Base-by-base conservation (phyloP, 2,113 vertebrate species). In the Arizona elegans region DNA sequence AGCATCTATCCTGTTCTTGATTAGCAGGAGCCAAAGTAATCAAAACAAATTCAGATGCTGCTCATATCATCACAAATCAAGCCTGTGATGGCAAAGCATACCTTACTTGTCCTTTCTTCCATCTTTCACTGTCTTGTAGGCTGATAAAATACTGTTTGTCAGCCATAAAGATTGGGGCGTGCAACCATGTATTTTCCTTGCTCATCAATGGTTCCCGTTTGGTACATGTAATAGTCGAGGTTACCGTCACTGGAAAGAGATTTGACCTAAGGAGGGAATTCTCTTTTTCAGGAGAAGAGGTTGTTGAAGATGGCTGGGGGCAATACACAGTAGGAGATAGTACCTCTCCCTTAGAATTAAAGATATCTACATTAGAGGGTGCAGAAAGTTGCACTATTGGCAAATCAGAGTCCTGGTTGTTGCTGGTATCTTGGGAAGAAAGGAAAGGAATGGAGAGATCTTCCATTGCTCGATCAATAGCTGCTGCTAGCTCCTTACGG, bases 401-500 rank as follows among this genome's bases (percentile, higher is more conserved):
- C 52, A 8, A 50, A 86, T 94, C 96, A 52, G 5, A 59, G 56
- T 92, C 81, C 81, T 2, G 92, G n/a, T 38, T 55, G 50, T 70
- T 94, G 0, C 91, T 23, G 59, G 92, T 43, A 54, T 96, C 94
- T 93, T 52, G 94, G 87, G 92, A 91, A 24, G 55, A 87, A 23
- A 92, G 56, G 10, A 65, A 55, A 70, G 88, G 81, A 81, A 86
- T 47, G 3, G 43, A 90, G 87, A 95, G 92, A 13, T 96, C 95
- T 70, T 95, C 97, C 70, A 95, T 93, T 50, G 97, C 97, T 26
- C 96, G 94, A 87, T 96, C 96, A 33, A 97, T 97, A 92, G 97
- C 97, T 5, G 95, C 96, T 0, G 95, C 91, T 86, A 97, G 96
- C 89, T 97, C 95, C 92, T 95, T 95, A n/a, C 97, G 92, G 96